Evolutionary conservation across 2,797 vertebrate genomes (phyloP).

Genomic region (Spondyliosoma cantharus): DNA sequence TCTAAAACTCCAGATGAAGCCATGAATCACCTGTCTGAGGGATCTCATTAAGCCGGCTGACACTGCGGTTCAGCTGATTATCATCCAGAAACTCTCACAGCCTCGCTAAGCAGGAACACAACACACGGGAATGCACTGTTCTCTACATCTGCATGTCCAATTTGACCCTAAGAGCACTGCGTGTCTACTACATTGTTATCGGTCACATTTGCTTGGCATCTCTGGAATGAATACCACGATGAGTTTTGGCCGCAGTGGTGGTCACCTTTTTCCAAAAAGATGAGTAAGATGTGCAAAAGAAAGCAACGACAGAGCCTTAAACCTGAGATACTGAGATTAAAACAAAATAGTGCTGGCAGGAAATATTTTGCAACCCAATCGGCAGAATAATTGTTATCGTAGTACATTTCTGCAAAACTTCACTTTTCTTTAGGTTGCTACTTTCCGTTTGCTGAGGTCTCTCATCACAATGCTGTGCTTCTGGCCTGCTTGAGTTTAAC

Average conservation of each 20-base stretch:
- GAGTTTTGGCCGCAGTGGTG: not conserved
- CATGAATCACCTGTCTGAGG: conserved; percentile 1
- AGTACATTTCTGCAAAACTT: too few relatives aligned
- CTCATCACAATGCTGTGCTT: too few relatives aligned
- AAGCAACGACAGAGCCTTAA: not conserved
- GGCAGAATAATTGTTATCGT: too few relatives aligned
- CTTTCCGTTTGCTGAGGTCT: too few relatives aligned
- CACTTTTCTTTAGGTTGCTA: too few relatives aligned
- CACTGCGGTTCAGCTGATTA: conserved; percentile 1
- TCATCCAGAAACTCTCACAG: conserved; percentile 15
- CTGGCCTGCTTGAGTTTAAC: too few relatives aligned
- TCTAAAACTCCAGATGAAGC: conserved; percentile 18
- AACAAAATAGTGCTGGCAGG: too few relatives aligned
- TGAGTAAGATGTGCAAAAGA: not conserved
- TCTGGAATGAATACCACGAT: not conserved
- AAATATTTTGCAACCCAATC: too few relatives aligned
- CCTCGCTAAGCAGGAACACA: not conserved
- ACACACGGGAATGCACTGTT: not conserved
- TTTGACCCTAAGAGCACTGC: not conserved
- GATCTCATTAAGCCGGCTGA: not conserved
- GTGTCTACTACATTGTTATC: not conserved
- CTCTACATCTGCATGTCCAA: not conserved
- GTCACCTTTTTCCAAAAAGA: not conserved
- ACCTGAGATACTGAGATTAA: not conserved
- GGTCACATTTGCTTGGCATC: not conserved